Base-by-base conservation (phyloP, 1,140 invertebrate species). In the Mycetomoellerius zeteki region DNA sequence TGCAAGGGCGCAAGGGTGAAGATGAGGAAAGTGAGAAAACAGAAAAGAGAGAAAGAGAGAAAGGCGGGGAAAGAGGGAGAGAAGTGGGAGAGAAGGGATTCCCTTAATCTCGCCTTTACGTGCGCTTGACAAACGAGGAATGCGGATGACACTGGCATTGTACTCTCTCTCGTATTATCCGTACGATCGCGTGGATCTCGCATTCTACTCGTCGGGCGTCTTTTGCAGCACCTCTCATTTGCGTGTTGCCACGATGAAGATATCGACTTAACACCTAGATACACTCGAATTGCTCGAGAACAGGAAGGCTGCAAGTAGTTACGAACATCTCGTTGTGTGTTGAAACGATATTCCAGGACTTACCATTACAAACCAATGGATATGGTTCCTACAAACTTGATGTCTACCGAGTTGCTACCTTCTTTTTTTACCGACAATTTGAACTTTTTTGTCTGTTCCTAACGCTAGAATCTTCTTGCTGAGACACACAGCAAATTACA, bases 111-210 rank as follows among this genome's bases (percentile, higher is more conserved):
- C 86, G 52, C 56, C 67, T 58, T 78, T 90, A 87, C 78, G 85
- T 87, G 82, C 84, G 73, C 90, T 89, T 90, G 91, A 91, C 86
- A 91, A 90, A 91, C 90, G 89, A 91, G 90, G 87, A 92, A 91
- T 90, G 92, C 81, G 87, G 85, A 92, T 91, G 89, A 91, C 88
- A 88, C 84, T 54, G 87, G 88, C 80, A 90, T 87, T 78, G 85
- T 88, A 78, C 64, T 73, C 27, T 62, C 64, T 84, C 78, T 76
- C 58, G 81, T 86, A 91, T 91, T 92, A 92, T 92, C 89, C 85
- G 52, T 85, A 82, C 89, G 88, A 90, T 89, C 90, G 77, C 71
- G 82, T 77, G 87, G 88, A 90, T 91, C 89, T 76, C 64, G 87
- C 78, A 81, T 92, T 89, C 88, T 88, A 69, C 80, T 60, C 69